Evolutionary conservation across 2,888 invertebrate genomes (phyloP).

Genomic region (Toxonevra muliebris): DNA sequence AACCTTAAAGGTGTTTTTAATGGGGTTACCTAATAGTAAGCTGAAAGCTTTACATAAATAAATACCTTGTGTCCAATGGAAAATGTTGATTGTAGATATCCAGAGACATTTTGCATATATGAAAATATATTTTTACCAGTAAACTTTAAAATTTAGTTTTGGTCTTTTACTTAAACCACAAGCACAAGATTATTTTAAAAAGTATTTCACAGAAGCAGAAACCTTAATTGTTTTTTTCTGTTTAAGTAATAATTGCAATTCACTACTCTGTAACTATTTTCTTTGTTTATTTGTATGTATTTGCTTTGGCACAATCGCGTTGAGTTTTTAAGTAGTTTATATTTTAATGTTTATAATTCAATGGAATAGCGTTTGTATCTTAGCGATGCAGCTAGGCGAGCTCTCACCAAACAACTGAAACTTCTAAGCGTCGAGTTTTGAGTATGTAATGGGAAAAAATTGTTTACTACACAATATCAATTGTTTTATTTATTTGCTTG

Average conservation of each 20-base stretch:
- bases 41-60: neutral
- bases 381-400: constrained; percentile 21
- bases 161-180: too few species aligned
- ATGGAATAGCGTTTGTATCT: too few species aligned
- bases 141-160: too few species aligned
- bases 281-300: neutral
- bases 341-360: too few species aligned
- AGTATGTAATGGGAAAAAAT: too few species aligned
- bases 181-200: too few species aligned
- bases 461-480: too few species aligned
- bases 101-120: constrained; percentile 36
- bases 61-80: constrained; percentile 38
- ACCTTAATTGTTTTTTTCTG: neutral
- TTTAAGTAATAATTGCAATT: neutral
- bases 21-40: too few species aligned
- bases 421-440: constrained; percentile 10
- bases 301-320: neutral
- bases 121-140: neutral
- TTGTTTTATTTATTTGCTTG: too few species aligned
- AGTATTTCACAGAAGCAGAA: neutral
- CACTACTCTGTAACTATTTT: neutral
- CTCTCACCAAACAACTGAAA: constrained; percentile 33
- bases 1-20: too few species aligned
- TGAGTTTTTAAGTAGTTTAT: neutral
- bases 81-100: constrained; percentile 41